Percentiles rank a stretch among this genome's conserved stretches.
Conservation (phyloP, 1,140 invertebrate species). For the Battus philenor region DNA sequence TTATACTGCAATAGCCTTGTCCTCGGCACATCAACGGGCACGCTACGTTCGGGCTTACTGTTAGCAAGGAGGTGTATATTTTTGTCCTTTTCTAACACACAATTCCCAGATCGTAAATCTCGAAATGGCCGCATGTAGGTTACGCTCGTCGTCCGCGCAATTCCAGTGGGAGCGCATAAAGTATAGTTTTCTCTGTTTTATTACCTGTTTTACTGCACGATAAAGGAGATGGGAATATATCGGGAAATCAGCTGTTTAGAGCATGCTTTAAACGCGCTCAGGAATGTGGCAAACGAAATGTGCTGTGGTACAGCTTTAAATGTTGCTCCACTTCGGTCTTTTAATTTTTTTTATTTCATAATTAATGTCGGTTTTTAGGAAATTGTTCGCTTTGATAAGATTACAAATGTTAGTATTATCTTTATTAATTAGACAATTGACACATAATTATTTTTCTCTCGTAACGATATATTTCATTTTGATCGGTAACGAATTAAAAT, state of each 20-base stretch:
- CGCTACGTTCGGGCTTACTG: conserved; percentile 51
- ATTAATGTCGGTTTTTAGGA: no score
- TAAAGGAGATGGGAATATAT: conserved; percentile 71
- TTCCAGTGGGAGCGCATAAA: conserved; percentile 65
- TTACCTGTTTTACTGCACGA: conserved; percentile 64
- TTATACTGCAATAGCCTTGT: conserved; percentile 51
- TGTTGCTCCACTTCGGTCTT: conserved; percentile 50
- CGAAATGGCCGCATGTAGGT: conserved; percentile 77
- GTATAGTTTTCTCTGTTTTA: conserved; percentile 75
- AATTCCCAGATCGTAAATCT: conserved; percentile 78
- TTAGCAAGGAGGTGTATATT: conserved; percentile 65
- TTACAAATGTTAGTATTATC: no score
- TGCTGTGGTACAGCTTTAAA: conserved; percentile 39
- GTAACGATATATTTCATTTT: no score
- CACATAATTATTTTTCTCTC: no score
- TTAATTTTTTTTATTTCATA: conserved; percentile 19
- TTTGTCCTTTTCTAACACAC: conserved; percentile 72
- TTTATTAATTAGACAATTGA: no score
- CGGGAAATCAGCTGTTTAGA: conserved; percentile 73
- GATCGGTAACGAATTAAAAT: no score
- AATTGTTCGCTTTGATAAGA: no score
- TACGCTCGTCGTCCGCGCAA: conserved; percentile 69
- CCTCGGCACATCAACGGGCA: conserved; percentile 50
- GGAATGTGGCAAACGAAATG: conserved; percentile 72
- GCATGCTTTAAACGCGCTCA: conserved; percentile 73